Percentiles rank a stretch among this genome's conserved stretches.
Conservation (phyloP, 2,797 vertebrate species). For the Sebastes iracundus region DNA sequence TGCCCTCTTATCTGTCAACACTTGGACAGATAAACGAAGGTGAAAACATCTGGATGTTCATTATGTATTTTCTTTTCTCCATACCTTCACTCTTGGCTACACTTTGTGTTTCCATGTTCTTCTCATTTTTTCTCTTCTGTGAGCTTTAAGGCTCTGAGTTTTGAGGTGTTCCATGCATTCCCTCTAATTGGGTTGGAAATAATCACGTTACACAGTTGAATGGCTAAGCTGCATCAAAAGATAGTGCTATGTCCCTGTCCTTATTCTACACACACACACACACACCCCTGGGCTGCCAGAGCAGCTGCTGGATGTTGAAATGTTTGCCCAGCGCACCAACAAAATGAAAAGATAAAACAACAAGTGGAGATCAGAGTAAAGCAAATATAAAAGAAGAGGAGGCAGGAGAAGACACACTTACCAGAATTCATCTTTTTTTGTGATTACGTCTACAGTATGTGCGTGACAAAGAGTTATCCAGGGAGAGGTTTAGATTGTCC, state of each 20-base stretch:
- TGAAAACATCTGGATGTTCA: background rate
- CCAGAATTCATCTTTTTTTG: background rate
- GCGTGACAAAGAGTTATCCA: background rate
- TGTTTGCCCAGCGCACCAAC: slow-evolving; percentile 52
- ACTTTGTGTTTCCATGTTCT: background rate
- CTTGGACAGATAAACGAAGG: background rate
- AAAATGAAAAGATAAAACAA: slow-evolving; percentile 40
- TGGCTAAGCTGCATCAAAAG: slow-evolving; percentile 74
- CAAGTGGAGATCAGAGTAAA: slow-evolving; percentile 29
- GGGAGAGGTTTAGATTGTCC: background rate
- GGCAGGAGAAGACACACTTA: background rate
- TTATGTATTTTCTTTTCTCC: background rate
- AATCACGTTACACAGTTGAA: slow-evolving; percentile 81
- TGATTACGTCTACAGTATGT: background rate
- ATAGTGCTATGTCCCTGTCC: slow-evolving; percentile 55
- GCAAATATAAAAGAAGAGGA: background rate
- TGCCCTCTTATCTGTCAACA: background rate
- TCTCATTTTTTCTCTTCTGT: background rate
- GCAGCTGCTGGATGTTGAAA: slow-evolving; percentile 65
- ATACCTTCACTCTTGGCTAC: background rate
- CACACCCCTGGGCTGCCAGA: slow-evolving; percentile 44
- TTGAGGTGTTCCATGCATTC: slow-evolving; percentile 66
- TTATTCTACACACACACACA: slow-evolving; percentile 22
- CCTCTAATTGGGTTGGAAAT: slow-evolving; percentile 83
- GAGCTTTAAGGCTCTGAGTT: slow-evolving; percentile 26